A percentile compares a stretch with the other conserved stretches of the same genome.
Conservation (phyloP, 2,113 vertebrate species). For the Heteronetta atricapilla region DNA sequence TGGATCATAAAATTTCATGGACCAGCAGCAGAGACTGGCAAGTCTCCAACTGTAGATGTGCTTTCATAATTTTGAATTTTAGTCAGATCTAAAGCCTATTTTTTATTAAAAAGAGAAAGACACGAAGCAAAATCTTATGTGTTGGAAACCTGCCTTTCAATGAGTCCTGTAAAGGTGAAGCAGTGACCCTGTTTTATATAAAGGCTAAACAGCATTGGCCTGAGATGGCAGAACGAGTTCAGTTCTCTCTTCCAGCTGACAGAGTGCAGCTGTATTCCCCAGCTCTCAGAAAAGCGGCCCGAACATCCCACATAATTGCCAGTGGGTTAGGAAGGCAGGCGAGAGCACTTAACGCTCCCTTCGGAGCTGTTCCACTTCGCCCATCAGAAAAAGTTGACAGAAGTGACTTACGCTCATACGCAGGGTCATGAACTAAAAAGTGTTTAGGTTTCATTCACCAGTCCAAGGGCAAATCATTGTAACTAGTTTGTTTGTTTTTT, state of each 20-base stretch:
- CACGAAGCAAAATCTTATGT: not conserved
- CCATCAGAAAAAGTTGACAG: not conserved
- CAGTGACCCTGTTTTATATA: not conserved
- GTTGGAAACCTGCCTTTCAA: not conserved
- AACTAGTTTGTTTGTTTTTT: too few relatives aligned
- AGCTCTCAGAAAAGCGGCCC: not conserved
- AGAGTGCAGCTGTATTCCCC: not conserved
- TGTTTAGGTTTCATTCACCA: not conserved
- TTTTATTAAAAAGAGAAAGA: not conserved
- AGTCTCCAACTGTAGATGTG: not conserved
- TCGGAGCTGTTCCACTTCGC: not conserved
- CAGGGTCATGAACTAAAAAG: not conserved
- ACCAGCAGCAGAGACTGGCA: not conserved
- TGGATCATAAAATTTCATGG: accelerated
- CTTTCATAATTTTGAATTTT: not conserved
- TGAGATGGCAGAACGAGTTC: accelerated
- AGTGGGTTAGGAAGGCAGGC: not conserved
- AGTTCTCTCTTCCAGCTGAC: not conserved
- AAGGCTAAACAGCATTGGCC: not conserved
- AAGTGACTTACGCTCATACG: not conserved
- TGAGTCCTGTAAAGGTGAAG: not conserved
- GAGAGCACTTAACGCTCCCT: not conserved
- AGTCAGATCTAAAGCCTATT: not conserved
- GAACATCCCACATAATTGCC: not conserved
- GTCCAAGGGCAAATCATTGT: not conserved